These are phyloP conservation scores for Strix aluco DNA, from an alignment of 2,113 vertebrate species.

Conservation along the genomic window DNA sequence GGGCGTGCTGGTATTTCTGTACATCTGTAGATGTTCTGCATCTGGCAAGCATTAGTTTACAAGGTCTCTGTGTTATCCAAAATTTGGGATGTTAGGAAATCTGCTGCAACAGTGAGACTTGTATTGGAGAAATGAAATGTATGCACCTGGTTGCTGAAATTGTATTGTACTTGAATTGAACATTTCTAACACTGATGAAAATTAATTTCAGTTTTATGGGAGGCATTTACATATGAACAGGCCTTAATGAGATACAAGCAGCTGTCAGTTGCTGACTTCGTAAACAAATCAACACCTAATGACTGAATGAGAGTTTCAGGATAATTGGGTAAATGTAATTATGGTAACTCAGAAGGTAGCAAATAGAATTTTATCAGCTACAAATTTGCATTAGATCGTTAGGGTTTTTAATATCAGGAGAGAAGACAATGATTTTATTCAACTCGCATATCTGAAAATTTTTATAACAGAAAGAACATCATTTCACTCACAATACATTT, in stretches of 20 bases:
- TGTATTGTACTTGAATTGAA: slow-evolving; percentile 62
- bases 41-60: neutral
- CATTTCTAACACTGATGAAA: slow-evolving; percentile 73
- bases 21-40: slow-evolving; percentile 20
- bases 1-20: neutral
- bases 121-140: slow-evolving; percentile 18
- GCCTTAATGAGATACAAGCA: slow-evolving; percentile 78
- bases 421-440: slow-evolving; percentile 43
- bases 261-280: slow-evolving; percentile 77
- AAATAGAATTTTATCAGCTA: slow-evolving; percentile 70
- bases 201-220: slow-evolving; percentile 79
- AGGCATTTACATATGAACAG: slow-evolving; percentile 79
- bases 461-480: neutral
- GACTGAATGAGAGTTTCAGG: slow-evolving; percentile 71
- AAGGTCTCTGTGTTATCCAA: neutral
- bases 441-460: slow-evolving; percentile 23
- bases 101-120: neutral
- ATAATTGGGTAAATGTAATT: slow-evolving; percentile 79
- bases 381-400: slow-evolving; percentile 66
- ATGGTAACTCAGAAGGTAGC: slow-evolving; percentile 72
- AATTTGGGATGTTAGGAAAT: neutral
- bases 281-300: slow-evolving; percentile 83
- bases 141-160: slow-evolving; percentile 63
- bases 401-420: slow-evolving; percentile 46
- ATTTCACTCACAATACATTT: neutral